Conservation (phyloP, 1,140 invertebrate species). For the Zaprionus nigranus region DNA sequence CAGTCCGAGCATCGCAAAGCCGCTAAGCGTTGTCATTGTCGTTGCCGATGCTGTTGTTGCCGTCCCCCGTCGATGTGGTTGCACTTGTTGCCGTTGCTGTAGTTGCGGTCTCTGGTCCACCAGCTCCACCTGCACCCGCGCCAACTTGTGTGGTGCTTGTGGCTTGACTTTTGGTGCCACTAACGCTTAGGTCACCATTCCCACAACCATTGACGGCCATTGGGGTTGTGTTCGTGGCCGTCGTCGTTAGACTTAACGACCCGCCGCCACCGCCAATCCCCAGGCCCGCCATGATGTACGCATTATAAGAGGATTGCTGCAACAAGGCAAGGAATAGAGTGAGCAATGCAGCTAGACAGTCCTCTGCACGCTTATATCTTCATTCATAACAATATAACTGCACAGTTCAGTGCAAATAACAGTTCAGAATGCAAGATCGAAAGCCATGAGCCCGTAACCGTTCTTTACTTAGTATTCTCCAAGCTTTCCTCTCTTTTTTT, state of each 20-base stretch:
- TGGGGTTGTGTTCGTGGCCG: conserved; percentile 23
- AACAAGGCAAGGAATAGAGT: not conserved
- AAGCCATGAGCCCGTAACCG: too few relatives aligned
- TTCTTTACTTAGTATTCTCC: too few relatives aligned
- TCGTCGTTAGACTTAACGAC: conserved; percentile 53
- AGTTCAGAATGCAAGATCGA: too few relatives aligned
- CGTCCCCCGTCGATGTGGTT: conserved; percentile 17
- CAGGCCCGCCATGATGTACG: conserved; percentile 76
- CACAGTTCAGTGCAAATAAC: too few relatives aligned
- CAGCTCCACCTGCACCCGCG: not conserved
- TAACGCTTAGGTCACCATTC: conserved; percentile 37
- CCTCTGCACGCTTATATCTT: not conserved
- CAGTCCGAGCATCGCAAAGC: conserved; percentile 64
- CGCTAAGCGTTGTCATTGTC: conserved; percentile 38
- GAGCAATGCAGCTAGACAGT: not conserved
- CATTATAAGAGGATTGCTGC: conserved; percentile 79
- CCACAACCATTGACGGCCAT: conserved; percentile 40
- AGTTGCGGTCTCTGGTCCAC: not conserved
- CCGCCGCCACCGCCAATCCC: conserved; percentile 76
- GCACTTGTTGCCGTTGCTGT: conserved; percentile 2
- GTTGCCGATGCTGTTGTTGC: conserved; percentile 30
- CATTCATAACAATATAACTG: not conserved
- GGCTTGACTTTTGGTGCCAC: conserved; percentile 17
- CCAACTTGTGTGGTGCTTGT: not conserved
- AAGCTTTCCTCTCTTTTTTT: too few relatives aligned